Evolutionary conservation across 2,888 invertebrate genomes (phyloP).

Genomic region (Mimumesa dahlbomi): DNA sequence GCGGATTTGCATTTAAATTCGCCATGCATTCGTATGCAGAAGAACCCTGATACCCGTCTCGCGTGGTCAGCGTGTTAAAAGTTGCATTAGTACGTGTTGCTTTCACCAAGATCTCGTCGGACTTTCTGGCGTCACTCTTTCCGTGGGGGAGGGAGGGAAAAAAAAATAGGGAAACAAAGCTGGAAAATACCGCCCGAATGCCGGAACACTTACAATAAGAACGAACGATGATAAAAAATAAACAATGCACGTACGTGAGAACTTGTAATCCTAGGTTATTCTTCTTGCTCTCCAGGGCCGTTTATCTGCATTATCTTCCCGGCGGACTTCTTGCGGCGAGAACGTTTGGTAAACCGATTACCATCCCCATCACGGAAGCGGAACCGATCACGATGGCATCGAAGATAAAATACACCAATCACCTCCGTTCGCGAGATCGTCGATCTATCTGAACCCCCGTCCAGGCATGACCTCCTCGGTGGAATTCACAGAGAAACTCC

Average conservation of each 20-base stretch:
- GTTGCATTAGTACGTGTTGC: too few relatives aligned
- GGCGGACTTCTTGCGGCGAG: constrained; percentile 33
- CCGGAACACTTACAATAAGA: neutral
- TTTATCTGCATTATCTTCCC: constrained; percentile 49
- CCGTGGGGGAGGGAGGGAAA: too few relatives aligned
- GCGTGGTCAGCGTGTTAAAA: too few relatives aligned
- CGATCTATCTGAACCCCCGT: too few relatives aligned
- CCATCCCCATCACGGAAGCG: constrained; percentile 40
- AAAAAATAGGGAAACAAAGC: too few relatives aligned
- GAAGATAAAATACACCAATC: constrained; percentile 32
- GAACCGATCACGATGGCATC: constrained; percentile 40
- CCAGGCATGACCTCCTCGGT: too few relatives aligned
- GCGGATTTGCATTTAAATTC: too few relatives aligned
- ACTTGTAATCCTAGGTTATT: constrained; percentile 38
- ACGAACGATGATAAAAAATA: neutral
- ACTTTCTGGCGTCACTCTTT: too few relatives aligned
- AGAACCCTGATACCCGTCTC: too few relatives aligned
- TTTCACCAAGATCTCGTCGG: too few relatives aligned
- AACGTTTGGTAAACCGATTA: constrained; percentile 30
- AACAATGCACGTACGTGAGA: constrained; percentile 23
- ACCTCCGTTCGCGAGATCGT: neutral
- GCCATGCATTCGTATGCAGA: too few relatives aligned
- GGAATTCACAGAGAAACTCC: too few relatives aligned
- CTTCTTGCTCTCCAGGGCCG: constrained; percentile 24
- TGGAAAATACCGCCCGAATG: neutral